These are phyloP conservation scores for Sphaerophoria taeniata DNA, from an alignment of 2,888 invertebrate genomes.

Conservation along the genomic window DNA sequence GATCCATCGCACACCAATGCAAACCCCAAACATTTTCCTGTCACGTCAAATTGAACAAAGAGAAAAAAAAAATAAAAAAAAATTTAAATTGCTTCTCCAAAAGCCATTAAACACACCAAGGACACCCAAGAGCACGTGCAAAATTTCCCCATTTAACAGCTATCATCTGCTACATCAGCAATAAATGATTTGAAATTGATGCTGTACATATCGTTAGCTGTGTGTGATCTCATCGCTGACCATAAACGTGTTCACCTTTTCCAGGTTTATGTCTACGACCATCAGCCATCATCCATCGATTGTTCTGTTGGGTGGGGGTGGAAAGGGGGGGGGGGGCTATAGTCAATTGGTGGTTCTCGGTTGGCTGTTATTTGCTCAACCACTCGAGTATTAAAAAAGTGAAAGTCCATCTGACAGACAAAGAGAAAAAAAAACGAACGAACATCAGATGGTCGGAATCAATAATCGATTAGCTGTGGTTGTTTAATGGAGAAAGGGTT, in stretches of 20 bases:
- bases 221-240: constrained; percentile 57
- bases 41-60: constrained; percentile 56
- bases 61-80: constrained; percentile 50
- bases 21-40: constrained; percentile 5
- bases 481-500: neutral
- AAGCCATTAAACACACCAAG: constrained; percentile 47
- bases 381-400: constrained; percentile 15
- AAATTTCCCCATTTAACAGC: constrained; percentile 71
- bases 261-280: constrained; percentile 44
- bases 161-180: constrained; percentile 75
- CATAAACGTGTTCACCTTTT: constrained; percentile 67
- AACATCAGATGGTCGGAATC: constrained; percentile 57
- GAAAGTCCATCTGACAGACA: constrained; percentile 42
- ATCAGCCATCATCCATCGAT: neutral
- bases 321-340: too few species aligned
- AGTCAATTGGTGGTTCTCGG: neutral
- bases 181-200: constrained; percentile 75
- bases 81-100: constrained; percentile 4
- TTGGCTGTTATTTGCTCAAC: neutral
- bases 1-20: neutral
- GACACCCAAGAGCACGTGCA: constrained; percentile 68
- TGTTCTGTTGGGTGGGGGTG: neutral
- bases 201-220: constrained; percentile 70
- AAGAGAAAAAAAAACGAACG: neutral
- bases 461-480: constrained; percentile 70